phyloP scores from a whole-genome alignment of 2,797 vertebrate genomes.

The Alectoris magna region DNA sequence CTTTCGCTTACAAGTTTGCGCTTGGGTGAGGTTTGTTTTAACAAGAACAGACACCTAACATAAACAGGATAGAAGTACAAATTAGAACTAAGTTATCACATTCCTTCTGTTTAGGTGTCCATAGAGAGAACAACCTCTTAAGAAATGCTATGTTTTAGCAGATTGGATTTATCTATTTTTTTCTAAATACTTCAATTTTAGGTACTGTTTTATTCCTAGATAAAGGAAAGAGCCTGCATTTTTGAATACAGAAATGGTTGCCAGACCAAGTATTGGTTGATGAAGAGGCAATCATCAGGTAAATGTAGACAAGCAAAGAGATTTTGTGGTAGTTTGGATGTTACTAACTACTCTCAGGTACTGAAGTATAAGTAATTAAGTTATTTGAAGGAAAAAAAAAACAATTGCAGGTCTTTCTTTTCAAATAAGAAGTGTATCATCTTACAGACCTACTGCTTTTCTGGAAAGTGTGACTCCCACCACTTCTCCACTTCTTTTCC shows the following conservation, averaged over 20 bases:
- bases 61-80: fast-evolving
- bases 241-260: not conserved
- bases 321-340: not conserved
- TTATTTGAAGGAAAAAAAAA: not conserved
- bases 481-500: not conserved
- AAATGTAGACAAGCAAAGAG: not conserved
- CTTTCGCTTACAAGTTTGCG: fast-evolving
- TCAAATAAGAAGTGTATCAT: too few relatives aligned
- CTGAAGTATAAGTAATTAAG: not conserved
- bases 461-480: not conserved
- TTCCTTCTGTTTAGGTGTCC: not conserved
- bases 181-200: not conserved
- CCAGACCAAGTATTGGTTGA: not conserved
- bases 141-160: fast-evolving
- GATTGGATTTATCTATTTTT: not conserved
- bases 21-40: not conserved
- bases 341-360: too few relatives aligned
- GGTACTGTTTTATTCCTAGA: not conserved
- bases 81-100: fast-evolving
- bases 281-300: not conserved
- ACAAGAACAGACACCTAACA: not conserved
- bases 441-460: fast-evolving
- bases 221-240: not conserved
- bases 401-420: too few relatives aligned
- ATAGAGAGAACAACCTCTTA: fast-evolving